Conservation (phyloP, 2,113 vertebrate species). For the Pelecanus crispus region DNA sequence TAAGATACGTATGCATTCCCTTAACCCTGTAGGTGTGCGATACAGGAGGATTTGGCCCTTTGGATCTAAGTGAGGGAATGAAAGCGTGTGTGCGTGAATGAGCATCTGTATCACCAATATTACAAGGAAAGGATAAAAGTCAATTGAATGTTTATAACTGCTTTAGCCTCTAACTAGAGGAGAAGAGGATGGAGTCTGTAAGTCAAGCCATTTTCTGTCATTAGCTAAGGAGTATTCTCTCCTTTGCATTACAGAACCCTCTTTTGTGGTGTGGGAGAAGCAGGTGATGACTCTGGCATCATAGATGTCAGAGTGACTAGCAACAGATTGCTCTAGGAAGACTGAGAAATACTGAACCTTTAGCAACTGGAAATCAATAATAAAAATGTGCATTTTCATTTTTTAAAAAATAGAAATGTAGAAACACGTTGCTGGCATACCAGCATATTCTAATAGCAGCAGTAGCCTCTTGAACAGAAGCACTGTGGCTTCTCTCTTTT, state of each 20-base stretch:
- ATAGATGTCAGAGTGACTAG: neutral
- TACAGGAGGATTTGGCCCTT: neutral
- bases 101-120: neutral
- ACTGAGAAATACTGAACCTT: neutral
- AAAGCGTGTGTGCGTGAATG: neutral
- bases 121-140: neutral
- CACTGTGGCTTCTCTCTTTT: constrained; percentile 28
- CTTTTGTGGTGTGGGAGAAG: neutral
- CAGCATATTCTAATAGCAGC: neutral
- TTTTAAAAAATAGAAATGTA: neutral
- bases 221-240: neutral
- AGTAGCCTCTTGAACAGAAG: constrained; percentile 3
- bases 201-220: neutral
- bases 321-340: neutral
- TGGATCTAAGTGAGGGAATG: neutral
- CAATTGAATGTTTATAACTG: neutral
- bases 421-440: neutral
- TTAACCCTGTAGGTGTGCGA: neutral
- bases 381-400: neutral
- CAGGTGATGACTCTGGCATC: neutral
- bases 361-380: neutral
- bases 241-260: neutral
- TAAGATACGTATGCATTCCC: neutral
- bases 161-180: neutral
- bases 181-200: neutral